These are phyloP conservation scores for Grammomys dolichurus DNA, from an alignment of 2,113 vertebrate species.

Conservation along the genomic window DNA sequence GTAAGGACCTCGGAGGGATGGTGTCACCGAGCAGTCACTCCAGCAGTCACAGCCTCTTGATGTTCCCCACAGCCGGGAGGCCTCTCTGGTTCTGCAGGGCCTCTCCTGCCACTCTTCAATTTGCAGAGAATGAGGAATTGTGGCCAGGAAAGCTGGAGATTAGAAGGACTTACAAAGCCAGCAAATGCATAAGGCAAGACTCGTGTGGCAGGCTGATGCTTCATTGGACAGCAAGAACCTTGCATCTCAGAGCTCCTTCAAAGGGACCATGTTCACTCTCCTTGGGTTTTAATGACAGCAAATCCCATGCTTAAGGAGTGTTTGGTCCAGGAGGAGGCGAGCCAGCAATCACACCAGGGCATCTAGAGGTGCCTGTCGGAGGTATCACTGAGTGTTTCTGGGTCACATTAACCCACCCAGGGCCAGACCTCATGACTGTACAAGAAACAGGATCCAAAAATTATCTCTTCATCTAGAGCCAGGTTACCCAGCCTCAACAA, in stretches of 20 bases:
- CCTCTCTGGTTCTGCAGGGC: background rate
- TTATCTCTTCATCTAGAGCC: background rate
- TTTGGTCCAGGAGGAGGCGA: background rate
- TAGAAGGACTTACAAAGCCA: background rate
- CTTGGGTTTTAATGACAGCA: slow-evolving; percentile 38
- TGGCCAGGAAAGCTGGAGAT: background rate
- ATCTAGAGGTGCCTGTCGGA: background rate
- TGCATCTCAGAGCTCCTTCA: slow-evolving; percentile 12
- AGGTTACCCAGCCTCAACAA: background rate
- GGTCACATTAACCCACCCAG: background rate
- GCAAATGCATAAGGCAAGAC: background rate
- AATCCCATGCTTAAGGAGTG: background rate
- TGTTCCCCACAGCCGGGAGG: background rate
- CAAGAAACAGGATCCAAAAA: background rate
- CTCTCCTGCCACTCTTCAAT: background rate
- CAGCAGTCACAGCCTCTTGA: background rate
- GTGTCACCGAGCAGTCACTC: background rate
- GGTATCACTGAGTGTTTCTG: background rate
- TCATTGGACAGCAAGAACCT: background rate
- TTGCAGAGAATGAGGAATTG: background rate
- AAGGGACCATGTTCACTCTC: background rate
- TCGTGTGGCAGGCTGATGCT: background rate
- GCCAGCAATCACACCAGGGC: background rate
- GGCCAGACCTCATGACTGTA: background rate
- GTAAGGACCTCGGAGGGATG: background rate